These are phyloP conservation scores for Delichon dasypus DNA, from an alignment of 2,797 vertebrate genomes.

Conservation along the genomic window DNA sequence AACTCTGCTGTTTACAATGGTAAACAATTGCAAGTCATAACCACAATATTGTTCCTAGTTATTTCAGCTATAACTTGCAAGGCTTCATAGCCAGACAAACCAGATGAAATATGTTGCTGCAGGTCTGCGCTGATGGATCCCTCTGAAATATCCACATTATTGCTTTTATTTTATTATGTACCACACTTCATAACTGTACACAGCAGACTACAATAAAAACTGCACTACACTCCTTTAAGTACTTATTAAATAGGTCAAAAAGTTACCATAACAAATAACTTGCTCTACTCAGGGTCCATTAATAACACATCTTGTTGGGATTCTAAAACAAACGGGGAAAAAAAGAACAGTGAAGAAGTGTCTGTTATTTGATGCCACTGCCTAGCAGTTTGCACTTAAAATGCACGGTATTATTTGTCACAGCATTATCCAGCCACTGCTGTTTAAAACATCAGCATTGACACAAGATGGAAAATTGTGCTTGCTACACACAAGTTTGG, in stretches of 20 bases:
- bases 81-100: constrained; percentile 77
- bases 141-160: constrained; percentile 90
- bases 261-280: constrained; percentile 79
- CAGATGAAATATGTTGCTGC: constrained; percentile 79
- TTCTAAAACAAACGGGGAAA: constrained; percentile 58
- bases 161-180: constrained; percentile 93
- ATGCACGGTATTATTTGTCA: not conserved
- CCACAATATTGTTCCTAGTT: constrained; percentile 89
- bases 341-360: constrained; percentile 12
- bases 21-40: constrained; percentile 87
- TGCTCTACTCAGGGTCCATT: constrained; percentile 67
- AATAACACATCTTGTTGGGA: constrained; percentile 76
- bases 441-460: not conserved
- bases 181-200: constrained; percentile 83
- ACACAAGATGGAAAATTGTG: not conserved
- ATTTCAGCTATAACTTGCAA: constrained; percentile 91
- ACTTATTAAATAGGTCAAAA: constrained; percentile 81
- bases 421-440: not conserved
- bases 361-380: not conserved
- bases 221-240: constrained; percentile 67
- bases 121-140: constrained; percentile 82
- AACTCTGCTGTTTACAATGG: constrained; percentile 57
- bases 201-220: constrained; percentile 77
- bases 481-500: not conserved
- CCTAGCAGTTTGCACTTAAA: not conserved